Evolutionary conservation across 2,797 vertebrate species (phyloP).

Genomic region (Semotilus atromaculatus): DNA sequence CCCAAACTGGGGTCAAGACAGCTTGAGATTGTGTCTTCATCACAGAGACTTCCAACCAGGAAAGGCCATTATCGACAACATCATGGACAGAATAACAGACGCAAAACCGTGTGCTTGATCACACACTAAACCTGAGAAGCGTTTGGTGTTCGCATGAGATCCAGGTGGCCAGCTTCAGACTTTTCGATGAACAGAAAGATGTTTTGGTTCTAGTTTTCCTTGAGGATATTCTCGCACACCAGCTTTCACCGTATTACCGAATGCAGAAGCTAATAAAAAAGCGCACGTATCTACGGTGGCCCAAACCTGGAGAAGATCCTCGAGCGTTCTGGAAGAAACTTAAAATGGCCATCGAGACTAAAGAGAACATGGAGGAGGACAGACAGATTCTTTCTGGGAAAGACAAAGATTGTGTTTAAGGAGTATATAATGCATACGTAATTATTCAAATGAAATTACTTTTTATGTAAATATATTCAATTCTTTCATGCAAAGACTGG

Average conservation of each 20-base stretch:
- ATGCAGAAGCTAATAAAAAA: constrained; percentile 75
- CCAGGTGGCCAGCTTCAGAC: constrained; percentile 74
- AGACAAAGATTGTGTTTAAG: constrained; percentile 18
- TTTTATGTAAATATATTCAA: not conserved
- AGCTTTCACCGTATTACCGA: constrained; percentile 71
- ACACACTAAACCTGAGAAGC: constrained; percentile 71
- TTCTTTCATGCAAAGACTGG: not conserved
- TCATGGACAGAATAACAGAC: constrained; percentile 72
- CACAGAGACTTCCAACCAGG: constrained; percentile 64
- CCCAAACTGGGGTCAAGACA: constrained; percentile 30
- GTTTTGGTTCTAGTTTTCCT: constrained; percentile 77
- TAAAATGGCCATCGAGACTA: constrained; percentile 64
- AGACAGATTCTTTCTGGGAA: constrained; percentile 20
- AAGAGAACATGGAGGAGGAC: constrained; percentile 40
- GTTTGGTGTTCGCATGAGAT: constrained; percentile 79
- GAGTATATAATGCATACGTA: constrained; percentile 1
- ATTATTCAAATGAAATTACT: not conserved
- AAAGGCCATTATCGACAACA: constrained; percentile 76
- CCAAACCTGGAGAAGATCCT: constrained; percentile 51
- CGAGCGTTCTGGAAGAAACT: constrained; percentile 77
- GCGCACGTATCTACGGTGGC: constrained; percentile 74
- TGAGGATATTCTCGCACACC: constrained; percentile 70
- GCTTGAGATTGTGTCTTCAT: constrained; percentile 46
- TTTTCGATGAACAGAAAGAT: constrained; percentile 75
- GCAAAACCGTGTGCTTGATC: constrained; percentile 79